phyloP scores from a whole-genome alignment of 2,888 invertebrate genomes.

The Odontocerum albicorne region DNA sequence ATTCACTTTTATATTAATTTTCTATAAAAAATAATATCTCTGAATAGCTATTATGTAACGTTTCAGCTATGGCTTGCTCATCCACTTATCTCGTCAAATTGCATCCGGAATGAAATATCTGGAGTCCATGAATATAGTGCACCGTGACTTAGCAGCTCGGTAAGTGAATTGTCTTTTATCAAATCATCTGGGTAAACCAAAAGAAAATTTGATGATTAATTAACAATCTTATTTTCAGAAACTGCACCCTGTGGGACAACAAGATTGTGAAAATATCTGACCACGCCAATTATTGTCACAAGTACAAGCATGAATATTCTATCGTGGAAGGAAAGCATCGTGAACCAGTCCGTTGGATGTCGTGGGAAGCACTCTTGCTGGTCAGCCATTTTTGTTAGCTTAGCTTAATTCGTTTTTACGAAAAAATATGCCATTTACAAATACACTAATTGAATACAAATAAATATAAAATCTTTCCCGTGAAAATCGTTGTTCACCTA shows the following conservation, averaged over 20 bases:
- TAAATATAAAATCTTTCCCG: too few species aligned
- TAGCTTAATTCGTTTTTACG: too few species aligned
- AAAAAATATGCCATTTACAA: too few species aligned
- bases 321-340: slow-evolving; percentile 79
- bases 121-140: slow-evolving; percentile 86
- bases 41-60: slow-evolving; percentile 36
- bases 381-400: slow-evolving; percentile 51
- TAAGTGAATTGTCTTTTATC: slow-evolving; percentile 43
- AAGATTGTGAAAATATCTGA: slow-evolving; percentile 80
- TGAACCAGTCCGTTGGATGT: slow-evolving; percentile 91
- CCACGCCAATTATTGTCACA: slow-evolving; percentile 82
- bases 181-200: background rate
- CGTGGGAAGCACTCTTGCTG: slow-evolving; percentile 84
- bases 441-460: too few species aligned
- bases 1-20: too few species aligned
- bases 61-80: slow-evolving; percentile 74
- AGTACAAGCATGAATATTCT: slow-evolving; percentile 82
- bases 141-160: slow-evolving; percentile 87
- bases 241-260: slow-evolving; percentile 82
- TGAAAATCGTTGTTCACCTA: too few species aligned
- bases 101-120: slow-evolving; percentile 93
- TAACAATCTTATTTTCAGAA: slow-evolving; percentile 55
- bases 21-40: background rate
- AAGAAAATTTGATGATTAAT: background rate
- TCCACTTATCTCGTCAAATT: slow-evolving; percentile 85